Base-by-base conservation (phyloP, 2,888 invertebrate species). In the Sussaba pulchella region DNA sequence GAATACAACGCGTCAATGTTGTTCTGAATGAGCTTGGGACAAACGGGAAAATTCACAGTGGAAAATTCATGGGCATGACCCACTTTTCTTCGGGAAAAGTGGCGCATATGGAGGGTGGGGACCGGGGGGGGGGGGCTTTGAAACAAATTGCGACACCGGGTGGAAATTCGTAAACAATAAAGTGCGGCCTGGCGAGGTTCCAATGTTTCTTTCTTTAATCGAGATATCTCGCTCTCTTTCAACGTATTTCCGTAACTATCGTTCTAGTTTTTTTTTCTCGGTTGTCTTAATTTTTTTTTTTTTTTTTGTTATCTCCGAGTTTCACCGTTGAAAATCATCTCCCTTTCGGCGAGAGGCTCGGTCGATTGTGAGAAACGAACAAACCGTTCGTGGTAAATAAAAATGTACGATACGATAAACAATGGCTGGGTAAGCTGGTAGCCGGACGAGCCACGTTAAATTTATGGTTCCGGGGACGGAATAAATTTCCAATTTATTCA, bases 401-500 rank as follows among this genome's bases (percentile, higher is more conserved):
- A 74, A 74, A 74, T 74, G 66, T 66, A 45, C 64, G 64, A 26
- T 17, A 54, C 54, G 45, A 66, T 74, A 74, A 74, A 74, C 74
- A 74, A 74, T 74, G 74, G 54, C 12, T 10, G 41, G 36, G 63
- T 41, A 52, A 26, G 39, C 39, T 12, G 54, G 36, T 43, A 41
- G 17, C 59, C 19, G 66, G 66, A 47, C 45, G 74, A 66, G 66
- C 14, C 31, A 41, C 24, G 41, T n/a, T n/a, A 66, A 74, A 74
- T 74, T 74, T 74, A 74, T 74, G 66, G 74, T 57, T 47, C 66
- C 74, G 66, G 74, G 74, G 57, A 59, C 57, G 74, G 74, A 57
- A 74, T 74, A 74, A 74, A 74, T 74, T 74, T 74, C 74, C 74
- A 74, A 74, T 74, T 74, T 74, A 74, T 74, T 74, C 74, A 57